Evolutionary conservation across 2,888 invertebrate species (phyloP).

Genomic region (Drosophila anomalata): DNA sequence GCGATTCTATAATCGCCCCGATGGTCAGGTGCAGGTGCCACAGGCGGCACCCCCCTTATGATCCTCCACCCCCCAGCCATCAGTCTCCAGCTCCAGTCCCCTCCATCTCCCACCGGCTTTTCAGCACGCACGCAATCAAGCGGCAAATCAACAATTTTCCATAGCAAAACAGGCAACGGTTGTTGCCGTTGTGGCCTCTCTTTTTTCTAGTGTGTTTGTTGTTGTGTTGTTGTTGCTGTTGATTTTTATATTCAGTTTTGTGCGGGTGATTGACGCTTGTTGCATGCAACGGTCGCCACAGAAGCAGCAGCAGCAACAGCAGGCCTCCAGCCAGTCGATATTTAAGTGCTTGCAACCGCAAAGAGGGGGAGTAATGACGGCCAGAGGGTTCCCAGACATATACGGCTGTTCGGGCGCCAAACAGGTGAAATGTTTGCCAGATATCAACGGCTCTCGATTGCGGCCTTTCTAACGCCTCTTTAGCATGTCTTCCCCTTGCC

Average conservation of each 20-base stretch:
- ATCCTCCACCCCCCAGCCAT: conserved; percentile 6
- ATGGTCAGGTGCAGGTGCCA: conserved; percentile 54
- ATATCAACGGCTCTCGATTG: conserved; percentile 65
- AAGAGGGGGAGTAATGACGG: conserved; percentile 25
- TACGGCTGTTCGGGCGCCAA: conserved; percentile 45
- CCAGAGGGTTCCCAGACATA: conserved; percentile 55
- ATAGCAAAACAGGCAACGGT: conserved; percentile 76
- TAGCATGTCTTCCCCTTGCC: not conserved
- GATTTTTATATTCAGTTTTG: conserved; percentile 58
- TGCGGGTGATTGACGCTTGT: conserved; percentile 79
- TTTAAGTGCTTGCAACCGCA: conserved; percentile 78
- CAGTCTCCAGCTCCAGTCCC: not conserved
- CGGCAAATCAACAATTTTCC: conserved; percentile 80
- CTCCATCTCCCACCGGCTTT: not conserved
- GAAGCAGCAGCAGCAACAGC: conserved; percentile 29
- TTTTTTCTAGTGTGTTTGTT: not conserved
- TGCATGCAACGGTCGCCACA: conserved; percentile 64
- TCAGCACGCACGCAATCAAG: conserved; percentile 74
- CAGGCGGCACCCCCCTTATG: not conserved
- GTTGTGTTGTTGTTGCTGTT: conserved; percentile 24
- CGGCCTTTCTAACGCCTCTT: conserved; percentile 64
- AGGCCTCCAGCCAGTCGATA: conserved; percentile 71
- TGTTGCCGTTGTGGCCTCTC: conserved; percentile 31
- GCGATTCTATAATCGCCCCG: conserved; percentile 62
- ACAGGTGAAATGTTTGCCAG: conserved; percentile 77